These are phyloP conservation scores for Cyanistes caeruleus DNA, from an alignment of 2,113 vertebrate genomes.

Conservation along the genomic window DNA sequence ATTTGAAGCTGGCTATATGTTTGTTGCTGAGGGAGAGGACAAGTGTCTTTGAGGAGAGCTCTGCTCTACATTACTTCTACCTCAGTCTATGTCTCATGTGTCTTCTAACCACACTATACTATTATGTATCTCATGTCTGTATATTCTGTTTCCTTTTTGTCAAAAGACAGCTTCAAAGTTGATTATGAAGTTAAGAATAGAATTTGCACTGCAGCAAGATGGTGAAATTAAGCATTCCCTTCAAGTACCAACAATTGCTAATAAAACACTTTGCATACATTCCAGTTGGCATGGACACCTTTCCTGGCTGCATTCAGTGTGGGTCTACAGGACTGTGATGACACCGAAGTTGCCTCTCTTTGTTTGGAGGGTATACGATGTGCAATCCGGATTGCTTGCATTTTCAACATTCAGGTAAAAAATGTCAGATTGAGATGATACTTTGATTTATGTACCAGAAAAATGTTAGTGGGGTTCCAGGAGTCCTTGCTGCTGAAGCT, in stretches of 20 bases:
- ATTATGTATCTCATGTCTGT: rapidly evolving
- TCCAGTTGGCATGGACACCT: constrained; percentile 96
- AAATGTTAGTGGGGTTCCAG: background rate
- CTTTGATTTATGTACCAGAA: background rate
- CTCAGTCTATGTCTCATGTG: background rate
- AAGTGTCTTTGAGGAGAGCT: background rate
- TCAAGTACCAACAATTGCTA: background rate
- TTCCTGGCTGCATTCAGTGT: constrained; percentile 98
- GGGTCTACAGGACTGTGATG: constrained; percentile 96
- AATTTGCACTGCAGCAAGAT: background rate
- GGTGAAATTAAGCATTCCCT: background rate
- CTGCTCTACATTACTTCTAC: background rate
- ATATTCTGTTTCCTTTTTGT: background rate
- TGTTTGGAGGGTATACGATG: constrained; percentile 98
- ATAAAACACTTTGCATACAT: background rate
- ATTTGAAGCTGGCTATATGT: background rate
- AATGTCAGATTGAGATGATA: background rate
- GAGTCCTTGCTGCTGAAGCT: background rate
- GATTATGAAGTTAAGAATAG: background rate
- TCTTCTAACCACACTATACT: background rate
- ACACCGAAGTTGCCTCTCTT: constrained; percentile 96
- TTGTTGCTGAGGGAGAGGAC: background rate
- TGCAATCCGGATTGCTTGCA: constrained; percentile 97
- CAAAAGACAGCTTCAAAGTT: background rate
- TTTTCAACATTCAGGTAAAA: constrained; percentile 96